Evolutionary conservation across 2,888 invertebrate genomes (phyloP).

Genomic region (Ceratothoa steindachneri): DNA sequence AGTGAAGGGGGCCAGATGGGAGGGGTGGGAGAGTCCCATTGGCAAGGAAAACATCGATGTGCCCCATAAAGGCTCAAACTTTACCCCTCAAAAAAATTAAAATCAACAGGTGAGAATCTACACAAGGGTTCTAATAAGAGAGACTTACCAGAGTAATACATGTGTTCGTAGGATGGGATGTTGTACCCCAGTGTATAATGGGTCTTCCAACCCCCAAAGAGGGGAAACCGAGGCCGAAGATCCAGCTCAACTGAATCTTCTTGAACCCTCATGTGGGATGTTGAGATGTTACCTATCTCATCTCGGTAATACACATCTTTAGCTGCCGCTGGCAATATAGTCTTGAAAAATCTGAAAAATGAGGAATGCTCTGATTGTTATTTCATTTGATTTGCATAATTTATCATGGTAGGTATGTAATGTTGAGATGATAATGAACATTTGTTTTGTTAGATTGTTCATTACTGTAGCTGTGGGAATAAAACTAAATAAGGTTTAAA

Average conservation of each 20-base stretch:
- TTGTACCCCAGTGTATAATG: constrained; percentile 95
- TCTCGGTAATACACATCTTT: constrained; percentile 95
- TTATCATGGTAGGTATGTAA: too few relatives aligned
- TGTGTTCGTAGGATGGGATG: constrained; percentile 93
- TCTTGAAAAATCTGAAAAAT: constrained; percentile 51
- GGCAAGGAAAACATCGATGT: too few relatives aligned
- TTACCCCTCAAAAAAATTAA: too few relatives aligned
- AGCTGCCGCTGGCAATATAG: constrained; percentile 72
- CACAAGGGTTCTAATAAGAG: neutral
- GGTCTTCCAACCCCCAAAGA: constrained; percentile 98
- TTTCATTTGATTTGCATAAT: too few relatives aligned
- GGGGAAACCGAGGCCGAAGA: constrained; percentile 90
- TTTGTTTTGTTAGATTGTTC: too few relatives aligned
- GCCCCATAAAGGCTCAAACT: too few relatives aligned
- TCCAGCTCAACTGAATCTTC: constrained; percentile 93
- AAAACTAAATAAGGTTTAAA: too few relatives aligned
- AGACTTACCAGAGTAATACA: constrained; percentile 66
- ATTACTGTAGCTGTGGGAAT: too few relatives aligned
- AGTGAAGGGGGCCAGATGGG: too few relatives aligned
- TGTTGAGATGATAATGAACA: too few relatives aligned
- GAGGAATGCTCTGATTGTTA: neutral
- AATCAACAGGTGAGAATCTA: too few relatives aligned
- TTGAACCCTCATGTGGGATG: constrained; percentile 80
- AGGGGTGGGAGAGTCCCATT: too few relatives aligned
- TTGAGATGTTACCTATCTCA: constrained; percentile 98